Evolutionary conservation across 2,888 invertebrate genomes (phyloP).

Genomic region (Dynastes maya): DNA sequence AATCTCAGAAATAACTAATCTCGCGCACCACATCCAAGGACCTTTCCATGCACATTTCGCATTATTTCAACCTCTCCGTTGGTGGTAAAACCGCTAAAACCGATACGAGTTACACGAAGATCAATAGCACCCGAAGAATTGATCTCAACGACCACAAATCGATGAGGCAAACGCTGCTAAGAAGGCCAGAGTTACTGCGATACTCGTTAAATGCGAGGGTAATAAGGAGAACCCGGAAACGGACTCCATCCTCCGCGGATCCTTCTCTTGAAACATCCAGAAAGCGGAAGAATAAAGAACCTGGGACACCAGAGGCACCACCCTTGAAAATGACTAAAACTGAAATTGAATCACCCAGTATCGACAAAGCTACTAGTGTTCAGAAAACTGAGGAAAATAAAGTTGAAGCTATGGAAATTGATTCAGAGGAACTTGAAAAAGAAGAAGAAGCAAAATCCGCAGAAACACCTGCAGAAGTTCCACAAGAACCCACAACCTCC

Average conservation of each 20-base stretch:
- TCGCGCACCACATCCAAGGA: constrained; percentile 84
- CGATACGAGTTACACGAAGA: constrained; percentile 83
- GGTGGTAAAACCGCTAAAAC: constrained; percentile 83
- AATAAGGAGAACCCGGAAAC: constrained; percentile 81
- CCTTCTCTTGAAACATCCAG: constrained; percentile 66
- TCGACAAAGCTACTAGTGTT: constrained; percentile 53
- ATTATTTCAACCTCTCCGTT: constrained; percentile 89
- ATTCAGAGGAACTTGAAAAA: constrained; percentile 48
- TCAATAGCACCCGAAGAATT: constrained; percentile 78
- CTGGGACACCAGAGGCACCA: constrained; percentile 65
- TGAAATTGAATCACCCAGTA: constrained; percentile 56
- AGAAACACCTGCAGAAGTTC: background rate
- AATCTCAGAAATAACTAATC: constrained; percentile 92
- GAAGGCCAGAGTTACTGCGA: constrained; percentile 79
- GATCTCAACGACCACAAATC: constrained; percentile 85
- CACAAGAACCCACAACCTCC: background rate
- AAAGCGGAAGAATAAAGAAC: constrained; percentile 67
- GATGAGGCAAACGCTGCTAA: constrained; percentile 90
- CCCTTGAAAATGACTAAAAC: constrained; percentile 75
- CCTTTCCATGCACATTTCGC: constrained; percentile 80
- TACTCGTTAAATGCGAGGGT: constrained; percentile 85
- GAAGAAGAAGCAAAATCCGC: constrained; percentile 27
- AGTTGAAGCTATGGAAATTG: constrained; percentile 57
- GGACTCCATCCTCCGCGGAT: constrained; percentile 77
- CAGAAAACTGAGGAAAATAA: constrained; percentile 53